Base-by-base conservation (phyloP, 2,888 invertebrate genomes). In the Leistus spinibarbis region DNA sequence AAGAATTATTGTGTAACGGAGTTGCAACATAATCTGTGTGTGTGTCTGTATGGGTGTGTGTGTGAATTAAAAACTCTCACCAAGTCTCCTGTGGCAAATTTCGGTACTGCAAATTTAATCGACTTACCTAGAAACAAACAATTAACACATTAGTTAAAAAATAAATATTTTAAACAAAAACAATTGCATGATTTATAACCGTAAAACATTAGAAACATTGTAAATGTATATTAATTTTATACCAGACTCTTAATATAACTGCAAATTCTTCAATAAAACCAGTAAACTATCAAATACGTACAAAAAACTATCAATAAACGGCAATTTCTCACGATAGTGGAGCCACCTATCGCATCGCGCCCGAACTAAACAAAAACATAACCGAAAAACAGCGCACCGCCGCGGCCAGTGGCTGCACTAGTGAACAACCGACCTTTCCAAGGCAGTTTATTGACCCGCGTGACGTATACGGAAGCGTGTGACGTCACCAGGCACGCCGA, bases 401-500 rank as follows among this genome's bases (percentile, higher is more conserved):
- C 72, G 79, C 80, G 82, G 78, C 75, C 79, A 78, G 81, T 83
- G 83, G 83, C 79, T 76, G 79, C 83, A 84, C 80, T 79, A 78
- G 22, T 17, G 7, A n/a, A 40, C 17, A 40, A 79, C 82, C 85
- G 85, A 85, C 86, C 85, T 86, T 85, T 80, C 85, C 86, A 86
- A 86, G 86, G 86, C 84, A 83, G 86, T 86, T 86, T 86, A 85
- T 85, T 86, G 85, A 85, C 84, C 86, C 80, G 81, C 62, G 81
- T 85, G 85, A 85, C 85, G 85, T 85, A 83, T 79, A 78, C 84
- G 85, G 84, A 85, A 85, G 82, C 79, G 67, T 40, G 77, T 82
- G 83, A 85, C 85, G 85, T 85, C 84, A 85, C 80, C 78, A 79
- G 81, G 79, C 69, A 64, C 71, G 65, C 63, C 65, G 54, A 67